These are phyloP conservation scores for Apostichopus japonicus DNA, from an alignment of 35 echinoderm and acorn worm species.

Conservation along the genomic window DNA sequence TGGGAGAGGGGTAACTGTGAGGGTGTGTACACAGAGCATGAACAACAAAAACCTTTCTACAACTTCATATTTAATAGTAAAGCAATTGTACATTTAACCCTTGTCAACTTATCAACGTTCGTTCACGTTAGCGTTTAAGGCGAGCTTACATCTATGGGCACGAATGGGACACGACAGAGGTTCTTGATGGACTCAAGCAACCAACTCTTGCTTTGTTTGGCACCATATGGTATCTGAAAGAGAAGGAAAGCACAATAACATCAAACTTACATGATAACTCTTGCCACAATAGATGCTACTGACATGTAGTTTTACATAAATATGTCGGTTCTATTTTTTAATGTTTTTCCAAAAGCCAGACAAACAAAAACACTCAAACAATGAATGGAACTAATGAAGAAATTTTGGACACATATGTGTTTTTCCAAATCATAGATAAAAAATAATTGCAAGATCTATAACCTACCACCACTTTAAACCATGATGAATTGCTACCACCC, in stretches of 20 bases:
- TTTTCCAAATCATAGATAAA: too few relatives aligned
- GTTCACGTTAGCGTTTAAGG: too few relatives aligned
- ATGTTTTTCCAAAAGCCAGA: too few relatives aligned
- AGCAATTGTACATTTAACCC: background rate
- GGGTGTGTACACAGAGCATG: too few relatives aligned
- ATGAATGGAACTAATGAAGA: too few relatives aligned
- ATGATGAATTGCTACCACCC: background rate
- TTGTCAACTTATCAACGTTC: too few relatives aligned
- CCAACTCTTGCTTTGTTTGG: constrained; percentile 44
- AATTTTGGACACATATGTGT: too few relatives aligned
- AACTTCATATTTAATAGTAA: background rate
- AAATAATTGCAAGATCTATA: background rate
- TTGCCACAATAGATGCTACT: background rate
- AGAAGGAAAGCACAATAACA: background rate
- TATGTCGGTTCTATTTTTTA: too few relatives aligned
- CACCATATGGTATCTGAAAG: constrained; percentile 61
- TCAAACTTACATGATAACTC: background rate
- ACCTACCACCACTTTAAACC: constrained; percentile 12
- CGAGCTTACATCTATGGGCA: constrained; percentile 53
- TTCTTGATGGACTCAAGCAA: constrained; percentile 39
- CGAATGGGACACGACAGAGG: constrained; percentile 42
- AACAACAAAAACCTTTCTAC: too few relatives aligned
- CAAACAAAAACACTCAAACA: too few relatives aligned
- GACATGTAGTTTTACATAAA: background rate
- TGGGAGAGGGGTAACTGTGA: too few relatives aligned